These are phyloP conservation scores for Coremacera marginata DNA, from an alignment of 2,888 invertebrate species.

Conservation along the genomic window DNA sequence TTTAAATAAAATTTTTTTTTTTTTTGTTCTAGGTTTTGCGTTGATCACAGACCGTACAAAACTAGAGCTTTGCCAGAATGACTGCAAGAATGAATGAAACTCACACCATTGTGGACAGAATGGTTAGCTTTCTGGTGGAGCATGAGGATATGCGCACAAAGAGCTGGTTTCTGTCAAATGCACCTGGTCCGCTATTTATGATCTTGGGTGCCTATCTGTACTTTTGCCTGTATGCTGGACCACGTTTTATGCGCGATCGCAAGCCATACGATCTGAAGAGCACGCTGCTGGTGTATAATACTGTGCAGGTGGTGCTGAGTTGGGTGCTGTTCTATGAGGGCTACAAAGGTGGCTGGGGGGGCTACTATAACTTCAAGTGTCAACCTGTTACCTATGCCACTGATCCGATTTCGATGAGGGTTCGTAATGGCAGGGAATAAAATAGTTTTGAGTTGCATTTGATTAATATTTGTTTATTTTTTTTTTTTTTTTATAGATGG, in stretches of 20 bases:
- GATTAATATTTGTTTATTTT: too few relatives aligned
- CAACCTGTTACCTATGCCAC: conserved; percentile 78
- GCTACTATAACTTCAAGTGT: conserved; percentile 77
- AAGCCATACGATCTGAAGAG: conserved; percentile 86
- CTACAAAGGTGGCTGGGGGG: conserved; percentile 73
- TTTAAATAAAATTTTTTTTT: too few relatives aligned
- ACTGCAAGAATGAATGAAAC: conserved; percentile 64
- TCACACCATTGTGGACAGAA: conserved; percentile 65
- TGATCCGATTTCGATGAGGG: conserved; percentile 74
- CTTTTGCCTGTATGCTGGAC: conserved; percentile 84
- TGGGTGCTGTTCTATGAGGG: conserved; percentile 82
- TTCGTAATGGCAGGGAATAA: conserved; percentile 53
- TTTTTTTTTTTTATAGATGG: conserved; percentile 62
- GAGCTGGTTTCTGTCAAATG: conserved; percentile 81
- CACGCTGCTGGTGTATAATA: conserved; percentile 86
- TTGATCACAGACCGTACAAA: neutral
- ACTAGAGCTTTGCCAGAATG: conserved; percentile 52
- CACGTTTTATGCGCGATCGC: conserved; percentile 87
- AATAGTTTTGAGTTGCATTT: neutral
- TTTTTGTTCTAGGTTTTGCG: too few relatives aligned
- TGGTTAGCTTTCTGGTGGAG: conserved; percentile 68
- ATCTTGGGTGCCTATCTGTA: conserved; percentile 79
- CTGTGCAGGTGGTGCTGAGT: conserved; percentile 87
- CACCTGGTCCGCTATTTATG: conserved; percentile 78
- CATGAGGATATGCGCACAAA: conserved; percentile 68